Evolutionary conservation across 2,113 vertebrate species (phyloP), one percentile per base, ranked within the genome.

Genomic region (Calonectris borealis): DNA sequence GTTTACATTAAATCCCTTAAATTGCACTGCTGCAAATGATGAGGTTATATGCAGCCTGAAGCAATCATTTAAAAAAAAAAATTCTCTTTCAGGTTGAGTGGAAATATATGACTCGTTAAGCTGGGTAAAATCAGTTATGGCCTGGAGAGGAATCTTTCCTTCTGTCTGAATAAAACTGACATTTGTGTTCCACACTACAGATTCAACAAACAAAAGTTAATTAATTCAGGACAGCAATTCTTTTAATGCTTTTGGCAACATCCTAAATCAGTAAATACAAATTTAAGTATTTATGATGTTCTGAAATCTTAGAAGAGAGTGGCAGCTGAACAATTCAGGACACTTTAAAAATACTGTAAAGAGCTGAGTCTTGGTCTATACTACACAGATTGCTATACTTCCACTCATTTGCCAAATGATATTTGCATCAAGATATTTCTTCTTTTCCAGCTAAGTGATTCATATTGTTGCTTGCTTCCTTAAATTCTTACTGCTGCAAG

Each of bases 61-160:
- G 96, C 57, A 11, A 69, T 77, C 15, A 94, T 93, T 96, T 46
- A 0, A 29, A 68, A 88, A 77, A 91, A 69, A 93, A 90, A 92
- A 22, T 31, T 89, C 80, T 70, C 72, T 97, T 96, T 95, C 86
- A 94, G 91, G 89, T 94, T 25, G 7, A 82, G 80, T 97, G 65
- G 95, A 97, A 96, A 97, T 97, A 94, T 31, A 82, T 38, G 88
- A 97, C 68, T 95, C 16, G 42, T 72, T 97, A 94, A 90, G 76
- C 80, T 96, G 94, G 24, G 95, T 86, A 97, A 97, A 98, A 97
- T 96, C 97, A 97, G 83, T 97, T 96, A 95, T 92, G 78, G 88
- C 96, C 96, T 61, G 70, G 51, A 97, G 95, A 97, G 70, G 87
- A 83, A 95, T 94, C 91, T 91, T 97, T 65, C 93, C 79, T 96